phyloP scores from a whole-genome alignment of 2,888 invertebrate species.

The Caenorhabditis virilis region DNA sequence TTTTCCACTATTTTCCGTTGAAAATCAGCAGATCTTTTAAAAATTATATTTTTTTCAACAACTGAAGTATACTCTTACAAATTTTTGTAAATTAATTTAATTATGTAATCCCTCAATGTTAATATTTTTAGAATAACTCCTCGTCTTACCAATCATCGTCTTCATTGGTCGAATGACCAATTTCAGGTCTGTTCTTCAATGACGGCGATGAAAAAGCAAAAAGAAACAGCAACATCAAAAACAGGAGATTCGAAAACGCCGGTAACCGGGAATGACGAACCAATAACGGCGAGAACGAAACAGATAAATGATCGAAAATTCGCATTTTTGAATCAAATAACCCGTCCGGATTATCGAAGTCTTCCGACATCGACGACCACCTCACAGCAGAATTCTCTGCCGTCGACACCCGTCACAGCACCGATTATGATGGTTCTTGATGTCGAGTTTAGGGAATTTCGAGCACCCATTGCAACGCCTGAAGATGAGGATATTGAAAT shows the following conservation, averaged over 20 bases:
- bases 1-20: too few relatives aligned
- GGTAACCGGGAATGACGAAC: constrained; percentile 9
- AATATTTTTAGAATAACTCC: too few relatives aligned
- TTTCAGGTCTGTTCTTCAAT: too few relatives aligned
- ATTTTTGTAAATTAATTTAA: too few relatives aligned
- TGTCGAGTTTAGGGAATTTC: constrained; percentile 20
- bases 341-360: constrained; percentile 37
- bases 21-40: too few relatives aligned
- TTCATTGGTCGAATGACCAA: too few relatives aligned
- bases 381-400: constrained; percentile 7
- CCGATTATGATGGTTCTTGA: constrained; percentile 1
- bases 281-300: constrained; percentile 14
- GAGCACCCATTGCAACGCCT: constrained; percentile 34
- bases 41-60: too few relatives aligned
- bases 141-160: too few relatives aligned
- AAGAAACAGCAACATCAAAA: constrained; percentile 5
- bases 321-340: constrained; percentile 35
- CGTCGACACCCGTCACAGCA: constrained; percentile 19
- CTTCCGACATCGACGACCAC: constrained; percentile 11
- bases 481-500: constrained; percentile 12
- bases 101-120: too few relatives aligned
- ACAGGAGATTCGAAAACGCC: too few relatives aligned
- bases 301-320: constrained; percentile 30
- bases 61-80: too few relatives aligned
- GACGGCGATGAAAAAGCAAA: constrained; percentile 33